Evolutionary conservation across 2,888 invertebrate genomes (phyloP), one percentile per base, ranked within the genome.

Genomic region (Drosophila anceps): DNA sequence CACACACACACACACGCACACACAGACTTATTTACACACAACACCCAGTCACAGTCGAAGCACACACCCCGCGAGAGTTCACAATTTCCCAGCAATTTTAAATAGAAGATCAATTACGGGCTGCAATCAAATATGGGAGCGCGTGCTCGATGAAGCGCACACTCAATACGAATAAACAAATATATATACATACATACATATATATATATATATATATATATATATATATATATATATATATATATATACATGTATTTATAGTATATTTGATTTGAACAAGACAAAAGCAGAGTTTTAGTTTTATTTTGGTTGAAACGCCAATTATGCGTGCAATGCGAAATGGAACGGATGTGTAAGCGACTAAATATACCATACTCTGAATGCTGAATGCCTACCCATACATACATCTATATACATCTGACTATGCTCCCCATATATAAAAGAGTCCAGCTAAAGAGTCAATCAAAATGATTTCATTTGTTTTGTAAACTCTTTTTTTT

Each of bases 271-370:
- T 33, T 65, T 64, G 65, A n/a, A 43, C 53, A 44, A 53, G 61
- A 76, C 79, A 81, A 80, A 75, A 79, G 71, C 81, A 68, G 41
- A 70, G 43, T 65, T 59, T 57, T 59, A 54, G 15, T 69, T 67
- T 37, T 50, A 18, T 44, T 77, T 79, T 73, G 71, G 75, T 69
- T 73, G 75, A 81, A 88, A 80, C 86, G 87, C 82, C 87, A 87
- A 89, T 87, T 83, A 87, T 87, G 87, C 87, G 89, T 87, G 88
- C 85, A 85, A 89, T 82, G 81, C 88, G 82, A 88, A 88, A 82
- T 89, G 89, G 87, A 88, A 84, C 82, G 82, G 80, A 75, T 82
- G 82, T 78, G 69, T 68, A 65, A 63, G 70, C 84, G 70, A 76
- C 86, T 85, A 83, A 81, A 85, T 81, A 85, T 79, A 87, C 74